Conservation (phyloP, 2,888 invertebrate genomes). For the Phrixothrix hirtus region DNA sequence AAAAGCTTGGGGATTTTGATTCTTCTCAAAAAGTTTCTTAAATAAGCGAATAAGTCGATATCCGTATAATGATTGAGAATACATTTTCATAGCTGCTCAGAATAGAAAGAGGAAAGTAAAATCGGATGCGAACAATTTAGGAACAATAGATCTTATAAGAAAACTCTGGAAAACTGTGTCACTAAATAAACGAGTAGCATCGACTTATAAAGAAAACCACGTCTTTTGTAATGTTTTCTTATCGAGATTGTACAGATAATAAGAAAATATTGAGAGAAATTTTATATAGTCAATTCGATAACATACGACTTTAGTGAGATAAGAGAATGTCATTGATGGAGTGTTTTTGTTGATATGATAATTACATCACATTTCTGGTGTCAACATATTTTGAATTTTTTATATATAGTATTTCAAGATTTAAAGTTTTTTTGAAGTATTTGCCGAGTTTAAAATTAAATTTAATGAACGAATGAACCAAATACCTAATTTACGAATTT, state of each 20-base stretch:
- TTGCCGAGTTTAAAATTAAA: no score
- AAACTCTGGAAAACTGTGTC: neutral
- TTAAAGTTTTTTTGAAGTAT: no score
- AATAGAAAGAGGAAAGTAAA: constrained; percentile 4
- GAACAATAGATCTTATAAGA: constrained; percentile 3
- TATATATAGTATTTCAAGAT: no score
- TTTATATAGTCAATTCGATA: constrained; percentile 4
- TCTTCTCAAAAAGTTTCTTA: neutral
- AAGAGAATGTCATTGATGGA: neutral
- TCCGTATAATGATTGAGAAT: neutral
- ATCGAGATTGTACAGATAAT: constrained; percentile 12
- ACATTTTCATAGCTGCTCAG: neutral
- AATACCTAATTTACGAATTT: no score
- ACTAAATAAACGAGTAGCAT: neutral
- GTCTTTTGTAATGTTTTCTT: constrained; percentile 1
- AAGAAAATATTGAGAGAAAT: constrained; percentile 8
- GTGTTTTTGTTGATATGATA: neutral
- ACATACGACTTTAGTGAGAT: neutral
- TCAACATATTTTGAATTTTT: no score
- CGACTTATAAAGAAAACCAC: neutral
- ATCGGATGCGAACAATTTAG: constrained; percentile 7
- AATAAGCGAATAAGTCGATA: neutral
- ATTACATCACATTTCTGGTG: no score
- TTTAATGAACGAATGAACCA: no score
- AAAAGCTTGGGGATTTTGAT: no score